phyloP scores from a whole-genome alignment of 2,113 vertebrate genomes.

The Gnathonemus echidnorhynchus region DNA sequence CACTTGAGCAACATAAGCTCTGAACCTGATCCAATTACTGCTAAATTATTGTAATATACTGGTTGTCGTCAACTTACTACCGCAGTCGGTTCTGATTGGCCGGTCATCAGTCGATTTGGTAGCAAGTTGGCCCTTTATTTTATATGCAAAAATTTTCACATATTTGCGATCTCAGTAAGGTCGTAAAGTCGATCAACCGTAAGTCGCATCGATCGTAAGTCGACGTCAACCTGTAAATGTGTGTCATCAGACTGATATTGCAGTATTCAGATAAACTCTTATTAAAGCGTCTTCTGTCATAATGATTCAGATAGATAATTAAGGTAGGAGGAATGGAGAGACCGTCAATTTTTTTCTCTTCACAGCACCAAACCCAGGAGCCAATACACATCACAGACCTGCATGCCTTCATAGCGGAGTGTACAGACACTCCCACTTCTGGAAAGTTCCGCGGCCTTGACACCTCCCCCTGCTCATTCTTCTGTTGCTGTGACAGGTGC shows the following conservation, averaged over 20 bases:
- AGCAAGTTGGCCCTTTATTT: too few relatives aligned
- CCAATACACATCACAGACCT: slow-evolving; percentile 70
- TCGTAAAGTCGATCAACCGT: too few relatives aligned
- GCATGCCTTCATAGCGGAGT: slow-evolving; percentile 80
- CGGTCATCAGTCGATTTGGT: too few relatives aligned
- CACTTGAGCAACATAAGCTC: background rate
- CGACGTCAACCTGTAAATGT: background rate
- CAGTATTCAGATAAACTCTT: background rate
- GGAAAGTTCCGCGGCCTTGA: slow-evolving; percentile 77
- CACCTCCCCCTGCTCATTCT: slow-evolving; percentile 71
- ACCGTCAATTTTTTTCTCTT: background rate
- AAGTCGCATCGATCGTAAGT: too few relatives aligned
- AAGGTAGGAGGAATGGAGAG: background rate
- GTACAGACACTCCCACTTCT: slow-evolving; percentile 75
- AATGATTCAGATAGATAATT: background rate
- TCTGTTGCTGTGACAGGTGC: slow-evolving; percentile 81
- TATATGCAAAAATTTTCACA: too few relatives aligned
- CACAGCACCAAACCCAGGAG: slow-evolving; percentile 74
- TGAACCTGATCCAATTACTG: background rate
- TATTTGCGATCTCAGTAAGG: too few relatives aligned
- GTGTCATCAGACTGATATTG: background rate
- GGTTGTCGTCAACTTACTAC: background rate
- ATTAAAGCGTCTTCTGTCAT: background rate
- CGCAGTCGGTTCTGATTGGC: too few relatives aligned
- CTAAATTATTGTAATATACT: background rate